Evolutionary conservation across 2,888 invertebrate genomes (phyloP).

Genomic region (Cabera pusaria): DNA sequence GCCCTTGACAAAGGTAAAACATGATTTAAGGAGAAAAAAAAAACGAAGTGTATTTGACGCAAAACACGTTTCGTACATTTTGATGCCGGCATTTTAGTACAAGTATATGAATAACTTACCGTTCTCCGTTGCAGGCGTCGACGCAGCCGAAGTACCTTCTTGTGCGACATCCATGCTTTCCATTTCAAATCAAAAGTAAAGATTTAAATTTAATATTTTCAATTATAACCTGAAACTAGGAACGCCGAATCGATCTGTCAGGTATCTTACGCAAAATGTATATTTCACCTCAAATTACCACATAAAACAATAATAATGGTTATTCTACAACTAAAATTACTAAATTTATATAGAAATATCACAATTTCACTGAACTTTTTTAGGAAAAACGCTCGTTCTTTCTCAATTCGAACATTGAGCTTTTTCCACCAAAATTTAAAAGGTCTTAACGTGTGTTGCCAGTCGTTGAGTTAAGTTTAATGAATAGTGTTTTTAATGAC

Average conservation of each 20-base stretch:
- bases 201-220: constrained; percentile 45
- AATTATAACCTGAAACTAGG: constrained; percentile 68
- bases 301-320: constrained; percentile 35
- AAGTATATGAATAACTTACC: constrained; percentile 53
- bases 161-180: constrained; percentile 80
- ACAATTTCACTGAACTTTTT: constrained; percentile 23
- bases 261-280: constrained; percentile 32
- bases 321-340: no score
- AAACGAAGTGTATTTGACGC: constrained; percentile 28
- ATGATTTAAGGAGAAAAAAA: constrained; percentile 30
- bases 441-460: no score
- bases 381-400: constrained; percentile 50
- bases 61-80: constrained; percentile 64
- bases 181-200: no score
- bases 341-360: constrained; percentile 38
- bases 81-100: constrained; percentile 23
- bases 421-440: constrained; percentile 52
- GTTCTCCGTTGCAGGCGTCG: constrained; percentile 72
- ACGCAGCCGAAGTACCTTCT: constrained; percentile 67
- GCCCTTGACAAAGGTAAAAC: background rate
- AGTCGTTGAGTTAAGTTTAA: no score
- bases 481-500: no score
- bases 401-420: constrained; percentile 47
- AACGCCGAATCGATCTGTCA: constrained; percentile 73
- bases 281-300: no score